Evolutionary conservation across 2,797 vertebrate species (phyloP).

Genomic region (Capromys pilorides): DNA sequence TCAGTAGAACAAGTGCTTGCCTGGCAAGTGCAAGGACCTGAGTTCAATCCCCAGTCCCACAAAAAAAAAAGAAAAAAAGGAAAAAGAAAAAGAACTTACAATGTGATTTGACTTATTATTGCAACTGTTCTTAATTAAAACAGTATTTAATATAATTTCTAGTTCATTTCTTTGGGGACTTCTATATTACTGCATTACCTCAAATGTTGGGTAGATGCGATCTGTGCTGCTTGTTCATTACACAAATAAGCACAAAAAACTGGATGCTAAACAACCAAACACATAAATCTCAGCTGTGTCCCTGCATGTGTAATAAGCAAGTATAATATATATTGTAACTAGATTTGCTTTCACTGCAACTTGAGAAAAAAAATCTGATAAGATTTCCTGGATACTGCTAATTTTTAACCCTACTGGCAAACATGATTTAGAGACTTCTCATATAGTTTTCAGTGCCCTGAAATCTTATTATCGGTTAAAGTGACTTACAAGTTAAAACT

Average conservation of each 20-base stretch:
- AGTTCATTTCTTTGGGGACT: neutral
- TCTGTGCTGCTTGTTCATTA: neutral
- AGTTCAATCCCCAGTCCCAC: too few species aligned
- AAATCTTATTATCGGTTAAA: neutral
- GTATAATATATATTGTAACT: constrained; percentile 83
- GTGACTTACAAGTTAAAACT: neutral
- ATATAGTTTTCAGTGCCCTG: constrained; percentile 46
- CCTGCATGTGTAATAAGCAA: constrained; percentile 78
- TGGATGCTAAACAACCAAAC: constrained; percentile 83
- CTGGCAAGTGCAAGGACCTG: too few species aligned
- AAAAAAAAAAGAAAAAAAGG: too few species aligned
- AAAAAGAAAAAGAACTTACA: neutral
- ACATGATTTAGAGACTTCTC: constrained; percentile 62
- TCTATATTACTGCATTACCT: neutral
- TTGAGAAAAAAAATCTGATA: constrained; percentile 80
- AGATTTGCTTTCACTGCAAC: constrained; percentile 83
- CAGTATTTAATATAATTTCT: neutral
- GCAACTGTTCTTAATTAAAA: neutral
- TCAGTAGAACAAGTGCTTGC: too few species aligned
- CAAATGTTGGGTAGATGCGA: neutral
- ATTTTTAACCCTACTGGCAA: constrained; percentile 71
- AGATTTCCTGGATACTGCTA: constrained; percentile 74
- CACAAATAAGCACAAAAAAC: constrained; percentile 62
- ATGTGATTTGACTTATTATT: neutral
- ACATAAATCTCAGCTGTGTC: constrained; percentile 65